Percentiles rank a stretch among this genome's conserved stretches.
These are phyloP conservation scores for Oenanthe oenanthe DNA, from an alignment of 2,113 vertebrate species.

Conservation along the genomic window DNA sequence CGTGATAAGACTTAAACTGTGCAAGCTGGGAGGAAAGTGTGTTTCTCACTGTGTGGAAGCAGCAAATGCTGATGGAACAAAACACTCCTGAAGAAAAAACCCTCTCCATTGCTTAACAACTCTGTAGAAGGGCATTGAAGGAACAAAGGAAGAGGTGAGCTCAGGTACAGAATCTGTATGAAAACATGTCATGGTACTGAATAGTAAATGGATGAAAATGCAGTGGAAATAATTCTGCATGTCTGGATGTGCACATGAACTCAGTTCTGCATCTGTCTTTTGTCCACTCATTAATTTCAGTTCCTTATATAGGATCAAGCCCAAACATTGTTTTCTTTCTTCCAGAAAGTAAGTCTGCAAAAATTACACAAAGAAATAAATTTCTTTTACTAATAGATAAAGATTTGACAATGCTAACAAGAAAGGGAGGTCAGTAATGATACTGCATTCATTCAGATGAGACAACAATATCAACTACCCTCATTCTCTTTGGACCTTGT, in stretches of 20 bases:
- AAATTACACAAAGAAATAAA: background rate
- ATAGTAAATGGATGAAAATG: background rate
- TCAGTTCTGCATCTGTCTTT: background rate
- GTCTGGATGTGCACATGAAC: background rate
- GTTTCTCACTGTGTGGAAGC: background rate
- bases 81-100: background rate
- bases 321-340: background rate
- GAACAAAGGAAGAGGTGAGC: background rate
- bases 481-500: background rate
- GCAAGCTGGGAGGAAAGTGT: conserved; percentile 41
- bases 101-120: background rate
- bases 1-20: conserved; percentile 51
- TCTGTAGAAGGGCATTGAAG: background rate
- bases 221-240: background rate
- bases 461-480: background rate
- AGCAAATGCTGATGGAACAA: conserved; percentile 3
- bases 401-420: background rate
- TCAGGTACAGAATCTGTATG: background rate
- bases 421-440: background rate
- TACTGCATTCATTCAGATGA: background rate
- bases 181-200: background rate
- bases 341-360: background rate
- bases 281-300: background rate
- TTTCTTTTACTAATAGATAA: background rate
- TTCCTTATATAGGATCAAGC: background rate